These are phyloP conservation scores for Drosophila flavopinicola DNA, from an alignment of 2,888 invertebrate species.

Conservation along the genomic window DNA sequence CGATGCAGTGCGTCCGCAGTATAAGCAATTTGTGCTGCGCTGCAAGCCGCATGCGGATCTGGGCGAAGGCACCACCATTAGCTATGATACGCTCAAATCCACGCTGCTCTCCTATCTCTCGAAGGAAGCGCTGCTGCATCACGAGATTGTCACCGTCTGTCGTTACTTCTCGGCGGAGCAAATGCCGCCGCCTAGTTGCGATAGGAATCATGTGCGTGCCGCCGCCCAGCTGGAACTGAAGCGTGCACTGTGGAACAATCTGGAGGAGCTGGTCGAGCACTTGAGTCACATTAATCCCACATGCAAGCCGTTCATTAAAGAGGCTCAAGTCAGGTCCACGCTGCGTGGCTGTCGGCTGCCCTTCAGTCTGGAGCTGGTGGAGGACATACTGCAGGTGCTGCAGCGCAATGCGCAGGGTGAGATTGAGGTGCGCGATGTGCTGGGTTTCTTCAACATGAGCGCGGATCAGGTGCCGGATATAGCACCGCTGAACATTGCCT, in stretches of 20 bases:
- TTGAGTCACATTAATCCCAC: constrained; percentile 86
- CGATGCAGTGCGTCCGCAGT: constrained; percentile 88
- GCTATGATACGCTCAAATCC: constrained; percentile 85
- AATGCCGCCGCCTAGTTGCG: constrained; percentile 83
- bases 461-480: constrained; percentile 82
- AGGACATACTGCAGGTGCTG: constrained; percentile 87
- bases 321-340: constrained; percentile 87
- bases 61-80: constrained; percentile 62
- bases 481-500: constrained; percentile 82
- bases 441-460: constrained; percentile 89
- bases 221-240: constrained; percentile 89
- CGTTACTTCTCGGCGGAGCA: constrained; percentile 89
- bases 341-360: constrained; percentile 90
- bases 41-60: constrained; percentile 85
- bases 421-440: constrained; percentile 88
- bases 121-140: constrained; percentile 87
- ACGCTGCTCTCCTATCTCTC: constrained; percentile 86
- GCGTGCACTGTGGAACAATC: constrained; percentile 90
- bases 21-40: constrained; percentile 90
- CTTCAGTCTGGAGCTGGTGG: constrained; percentile 88
- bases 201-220: constrained; percentile 86
- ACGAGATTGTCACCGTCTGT: constrained; percentile 91
- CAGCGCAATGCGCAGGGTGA: constrained; percentile 88
- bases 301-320: constrained; percentile 86
- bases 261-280: constrained; percentile 87